phyloP scores from a whole-genome alignment of 2,113 vertebrate genomes.

The Sterrhoptilus dennistouni region DNA sequence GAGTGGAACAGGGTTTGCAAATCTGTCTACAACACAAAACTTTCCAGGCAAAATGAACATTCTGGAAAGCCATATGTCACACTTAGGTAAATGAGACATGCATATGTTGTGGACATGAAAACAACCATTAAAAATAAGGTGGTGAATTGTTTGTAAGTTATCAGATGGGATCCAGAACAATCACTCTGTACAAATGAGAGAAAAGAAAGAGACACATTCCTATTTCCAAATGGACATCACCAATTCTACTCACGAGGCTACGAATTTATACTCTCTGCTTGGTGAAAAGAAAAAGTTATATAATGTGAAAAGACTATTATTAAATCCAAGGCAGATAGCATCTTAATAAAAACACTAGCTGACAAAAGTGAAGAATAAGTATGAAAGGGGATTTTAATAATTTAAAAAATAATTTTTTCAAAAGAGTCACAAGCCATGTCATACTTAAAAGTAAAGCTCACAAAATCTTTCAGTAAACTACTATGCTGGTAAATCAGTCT shows the following conservation, averaged over 20 bases:
- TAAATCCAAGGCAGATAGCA: not conserved
- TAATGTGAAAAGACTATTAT: not conserved
- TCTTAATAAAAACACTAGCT: not conserved
- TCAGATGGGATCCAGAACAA: not conserved
- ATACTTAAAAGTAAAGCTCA: not conserved
- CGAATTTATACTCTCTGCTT: not conserved
- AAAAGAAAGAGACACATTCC: not conserved
- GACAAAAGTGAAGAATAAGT: not conserved
- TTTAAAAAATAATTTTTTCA: not conserved
- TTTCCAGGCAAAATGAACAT: not conserved
- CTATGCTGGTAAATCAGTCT: not conserved
- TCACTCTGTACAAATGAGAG: not conserved
- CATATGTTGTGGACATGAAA: constrained; percentile 32
- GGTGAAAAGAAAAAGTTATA: not conserved
- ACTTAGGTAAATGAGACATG: constrained; percentile 43
- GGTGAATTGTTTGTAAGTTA: not conserved
- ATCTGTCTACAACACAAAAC: not conserved
- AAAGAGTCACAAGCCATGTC: not conserved
- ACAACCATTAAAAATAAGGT: not conserved
- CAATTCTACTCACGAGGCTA: not conserved
- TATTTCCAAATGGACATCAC: not conserved
- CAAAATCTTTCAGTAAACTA: not conserved
- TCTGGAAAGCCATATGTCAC: constrained; percentile 36
- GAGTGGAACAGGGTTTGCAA: not conserved
- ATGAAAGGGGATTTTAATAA: not conserved